Evolutionary conservation across 1,140 invertebrate genomes (phyloP).

Genomic region (Drosophila ficusphila): DNA sequence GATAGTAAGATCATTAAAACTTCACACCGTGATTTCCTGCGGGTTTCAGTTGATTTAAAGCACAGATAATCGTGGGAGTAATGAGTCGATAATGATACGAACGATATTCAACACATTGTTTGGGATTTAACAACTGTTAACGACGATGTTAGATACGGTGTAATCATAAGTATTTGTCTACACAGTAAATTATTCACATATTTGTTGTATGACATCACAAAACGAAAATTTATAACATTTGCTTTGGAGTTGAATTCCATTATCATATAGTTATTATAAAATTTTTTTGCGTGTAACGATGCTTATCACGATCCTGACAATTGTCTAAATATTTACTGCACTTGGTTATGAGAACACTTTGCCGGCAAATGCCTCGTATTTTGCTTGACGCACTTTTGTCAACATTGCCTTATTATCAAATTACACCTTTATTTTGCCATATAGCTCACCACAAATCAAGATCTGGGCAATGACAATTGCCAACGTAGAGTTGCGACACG

Average conservation of each 20-base stretch:
- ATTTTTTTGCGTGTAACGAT: neutral
- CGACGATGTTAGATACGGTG: neutral
- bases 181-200: no score
- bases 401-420: constrained; percentile 2
- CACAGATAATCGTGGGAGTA: constrained; percentile 4
- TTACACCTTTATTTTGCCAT: constrained; percentile 1
- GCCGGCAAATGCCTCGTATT: constrained; percentile 8
- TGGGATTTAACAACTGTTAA: neutral
- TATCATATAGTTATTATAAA: no score
- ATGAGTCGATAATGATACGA: constrained; percentile 6
- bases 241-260: no score
- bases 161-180: neutral
- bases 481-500: neutral
- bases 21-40: constrained; percentile 14
- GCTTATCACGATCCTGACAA: constrained; percentile 13
- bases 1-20: neutral
- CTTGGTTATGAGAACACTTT: constrained; percentile 7
- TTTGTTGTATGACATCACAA: no score
- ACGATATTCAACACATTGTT: neutral
- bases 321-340: constrained; percentile 27
- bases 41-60: neutral
- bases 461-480: constrained; percentile 27
- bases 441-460: constrained; percentile 55
- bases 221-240: no score
- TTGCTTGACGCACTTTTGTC: constrained; percentile 25